phyloP scores from a whole-genome alignment of 1,140 invertebrate species.

The Argopecten irradians region DNA sequence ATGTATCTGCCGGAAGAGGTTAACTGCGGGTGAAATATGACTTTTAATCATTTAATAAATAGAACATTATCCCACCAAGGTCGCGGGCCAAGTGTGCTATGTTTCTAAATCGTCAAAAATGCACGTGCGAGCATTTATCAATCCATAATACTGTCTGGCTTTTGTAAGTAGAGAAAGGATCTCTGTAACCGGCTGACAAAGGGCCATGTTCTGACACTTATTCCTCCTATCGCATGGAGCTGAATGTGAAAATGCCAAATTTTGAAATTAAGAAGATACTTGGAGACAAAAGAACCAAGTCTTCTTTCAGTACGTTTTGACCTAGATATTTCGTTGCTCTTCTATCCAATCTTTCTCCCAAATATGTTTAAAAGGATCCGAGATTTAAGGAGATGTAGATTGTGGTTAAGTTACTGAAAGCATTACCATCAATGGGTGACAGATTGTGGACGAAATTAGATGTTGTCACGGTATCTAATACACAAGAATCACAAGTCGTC shows the following conservation, averaged over 20 bases:
- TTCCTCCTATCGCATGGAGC: neutral
- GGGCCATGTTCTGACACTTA: neutral
- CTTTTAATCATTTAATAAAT: conserved; percentile 24
- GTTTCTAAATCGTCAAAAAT: neutral
- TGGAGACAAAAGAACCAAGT: neutral
- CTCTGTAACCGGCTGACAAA: neutral
- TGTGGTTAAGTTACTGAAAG: neutral
- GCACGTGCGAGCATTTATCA: conserved; percentile 5
- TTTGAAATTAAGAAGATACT: neutral
- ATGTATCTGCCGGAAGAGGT: conserved; percentile 14
- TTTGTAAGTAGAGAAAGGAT: neutral
- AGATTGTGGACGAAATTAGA: neutral
- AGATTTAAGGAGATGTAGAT: neutral
- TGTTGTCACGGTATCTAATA: neutral
- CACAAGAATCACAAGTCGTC: neutral
- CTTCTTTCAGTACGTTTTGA: neutral
- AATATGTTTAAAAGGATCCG: neutral
- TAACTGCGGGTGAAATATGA: conserved; percentile 5
- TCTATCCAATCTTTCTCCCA: neutral
- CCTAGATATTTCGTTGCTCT: neutral
- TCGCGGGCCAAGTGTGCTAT: neutral
- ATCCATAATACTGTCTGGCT: neutral
- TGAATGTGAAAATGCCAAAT: neutral
- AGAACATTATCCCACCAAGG: conserved; percentile 8
- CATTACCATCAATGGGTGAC: neutral